Base-by-base conservation (phyloP, 2,888 invertebrate genomes). In the Galeruca laticollis region DNA sequence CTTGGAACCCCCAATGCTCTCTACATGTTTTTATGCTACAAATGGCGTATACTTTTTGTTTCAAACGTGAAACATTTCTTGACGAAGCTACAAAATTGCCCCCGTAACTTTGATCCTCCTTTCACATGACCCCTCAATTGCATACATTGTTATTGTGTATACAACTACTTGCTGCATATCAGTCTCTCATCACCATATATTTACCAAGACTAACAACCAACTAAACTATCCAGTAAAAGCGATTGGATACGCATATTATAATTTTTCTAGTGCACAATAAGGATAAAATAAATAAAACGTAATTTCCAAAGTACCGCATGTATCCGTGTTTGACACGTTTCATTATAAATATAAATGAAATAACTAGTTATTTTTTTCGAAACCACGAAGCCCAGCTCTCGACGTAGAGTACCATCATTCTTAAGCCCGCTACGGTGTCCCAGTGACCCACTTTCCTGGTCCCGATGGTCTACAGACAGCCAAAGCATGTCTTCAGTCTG, bases 381-480 rank as follows among this genome's bases (percentile, higher is more conserved):
- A 52, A 11, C 51, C 35, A n/a, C 51, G 31, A 8, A 35, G 59
- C 49, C 66, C 66, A 66, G 15, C 66, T 66, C 68, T 68, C 37
- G 31, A 18, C 47, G 31, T 43, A 57, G 54, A 51, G 73, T 74
- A 76, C 73, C 70, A 65, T 65, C 72, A 74, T 68, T 64, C 76
- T 74, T 80, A 80, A 77, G 80, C 77, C 84, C 84, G 84, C 84
- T 84, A 84, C 82, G 78, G 81, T 83, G 84, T 83, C 83, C 85
- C 81, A 85, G 84, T 85, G 83, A 85, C 85, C 85, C 82, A 85
- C 82, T 83, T 85, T 77, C 78, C 77, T 70, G 81, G 84, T 81
- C 82, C 84, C 81, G 84, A 82, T 85, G 84, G 82, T 84, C 85
- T 84, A 85, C 83, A 85, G 83, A 82, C 81, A 79, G 77, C 69